Conservation (phyloP, 2,888 invertebrate genomes). For the Xanthostigma xanthostigma region DNA sequence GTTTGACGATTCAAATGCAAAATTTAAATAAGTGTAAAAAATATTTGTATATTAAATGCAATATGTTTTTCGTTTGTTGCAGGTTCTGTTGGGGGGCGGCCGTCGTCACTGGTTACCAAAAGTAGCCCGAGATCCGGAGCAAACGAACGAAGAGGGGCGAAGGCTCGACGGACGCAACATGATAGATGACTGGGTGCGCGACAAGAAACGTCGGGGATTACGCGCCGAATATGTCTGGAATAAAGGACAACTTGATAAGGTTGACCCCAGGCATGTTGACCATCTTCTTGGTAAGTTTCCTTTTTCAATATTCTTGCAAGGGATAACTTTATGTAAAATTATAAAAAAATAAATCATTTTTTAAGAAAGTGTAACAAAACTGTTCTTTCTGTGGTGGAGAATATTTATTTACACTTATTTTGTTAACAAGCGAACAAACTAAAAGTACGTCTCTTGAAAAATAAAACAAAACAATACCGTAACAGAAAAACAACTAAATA, state of each 20-base stretch:
- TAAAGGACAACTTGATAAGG: slow-evolving; percentile 51
- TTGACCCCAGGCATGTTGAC: slow-evolving; percentile 54
- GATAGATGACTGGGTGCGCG: slow-evolving; percentile 64
- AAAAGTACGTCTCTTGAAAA: no score
- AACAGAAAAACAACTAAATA: no score
- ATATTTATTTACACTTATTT: no score
- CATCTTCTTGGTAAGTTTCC: slow-evolving; percentile 49
- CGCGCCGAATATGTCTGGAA: slow-evolving; percentile 60
- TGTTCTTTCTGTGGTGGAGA: no score
- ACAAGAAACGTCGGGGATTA: slow-evolving; percentile 51
- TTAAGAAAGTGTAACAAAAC: no score
- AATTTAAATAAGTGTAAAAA: neutral
- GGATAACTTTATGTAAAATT: no score
- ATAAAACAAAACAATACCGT: no score
- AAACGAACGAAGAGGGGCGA: slow-evolving; percentile 52
- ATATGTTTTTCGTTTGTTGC: slow-evolving; percentile 13
- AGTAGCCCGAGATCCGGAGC: slow-evolving; percentile 53
- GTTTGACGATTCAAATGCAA: neutral
- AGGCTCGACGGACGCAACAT: slow-evolving; percentile 63
- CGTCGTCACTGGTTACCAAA: slow-evolving; percentile 60
- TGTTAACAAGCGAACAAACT: no score
- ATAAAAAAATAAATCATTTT: no score
- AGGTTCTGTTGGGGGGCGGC: slow-evolving; percentile 70
- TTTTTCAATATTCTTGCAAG: neutral
- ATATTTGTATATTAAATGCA: no score